Evolutionary conservation across 2,113 vertebrate species (phyloP), one percentile per base, ranked within the genome.

Genomic region (Rhinolophus ferrumequinum): DNA sequence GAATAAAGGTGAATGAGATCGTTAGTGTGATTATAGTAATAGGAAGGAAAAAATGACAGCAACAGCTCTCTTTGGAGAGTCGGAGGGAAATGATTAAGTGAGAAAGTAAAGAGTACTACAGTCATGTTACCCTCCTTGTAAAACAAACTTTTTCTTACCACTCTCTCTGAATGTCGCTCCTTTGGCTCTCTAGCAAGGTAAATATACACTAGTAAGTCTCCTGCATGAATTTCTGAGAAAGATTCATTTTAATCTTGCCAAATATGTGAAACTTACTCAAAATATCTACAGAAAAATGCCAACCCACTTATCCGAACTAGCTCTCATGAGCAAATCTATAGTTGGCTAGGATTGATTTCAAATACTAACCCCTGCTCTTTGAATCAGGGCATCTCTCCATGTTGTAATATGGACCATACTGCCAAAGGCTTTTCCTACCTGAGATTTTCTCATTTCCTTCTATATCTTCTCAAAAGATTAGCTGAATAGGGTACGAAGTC

Each of bases 401-500:
- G n/a, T 47, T 64, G 41, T 44, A 50, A 16, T 44, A 19, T 62
- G n/a, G 5, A 38, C 18, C 44, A 33, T 73, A 69, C 41, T 41
- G 30, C 41, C 92, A 87, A 35, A 47, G 90, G 56, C 30, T 73
- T 83, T 83, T n/a, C 10, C 35, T 72, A 44, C 62, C 80, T 52
- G 64, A 69, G 30, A 82, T 76, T 96, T 80, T 41, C 50, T 76
- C 19, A 44, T 90, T 88, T 88, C 50, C 10, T 87, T 80, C 22
- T 90, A 22, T 79, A 30, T 89, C 44, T 70, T 96, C 50, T 94
- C 16, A 21, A 19, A 93, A 54, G 41, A 64, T 69, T 58, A 90
- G 47, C 52, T 88, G 69, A 92, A 77, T 66, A 95, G 56, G 28
- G 18, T 77, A 92, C 92, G 69, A 86, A 56, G 80, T 76, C 77